These are phyloP conservation scores for Propithecus coquereli DNA, from an alignment of 2,113 vertebrate species.

Conservation along the genomic window DNA sequence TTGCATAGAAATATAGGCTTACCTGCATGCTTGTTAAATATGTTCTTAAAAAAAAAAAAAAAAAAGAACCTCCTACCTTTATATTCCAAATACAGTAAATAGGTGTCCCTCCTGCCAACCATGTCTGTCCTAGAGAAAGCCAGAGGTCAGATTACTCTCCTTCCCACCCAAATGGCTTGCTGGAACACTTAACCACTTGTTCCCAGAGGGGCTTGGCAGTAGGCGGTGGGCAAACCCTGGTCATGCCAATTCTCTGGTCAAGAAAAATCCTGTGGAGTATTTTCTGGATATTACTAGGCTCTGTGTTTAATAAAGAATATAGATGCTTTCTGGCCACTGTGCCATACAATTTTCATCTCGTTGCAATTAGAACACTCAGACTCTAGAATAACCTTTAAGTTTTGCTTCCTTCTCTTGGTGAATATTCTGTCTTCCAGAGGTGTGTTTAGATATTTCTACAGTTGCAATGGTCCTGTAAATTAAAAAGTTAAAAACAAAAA, in stretches of 20 bases:
- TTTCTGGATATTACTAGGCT: not conserved
- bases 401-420: not conserved
- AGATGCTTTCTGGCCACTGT: not conserved
- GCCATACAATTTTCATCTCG: not conserved
- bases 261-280: not conserved
- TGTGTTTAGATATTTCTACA: not conserved
- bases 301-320: constrained; percentile 18
- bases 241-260: not conserved
- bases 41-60: not conserved
- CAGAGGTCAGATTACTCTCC: not conserved
- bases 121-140: not conserved
- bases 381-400: not conserved
- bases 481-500: not conserved
- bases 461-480: not conserved
- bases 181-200: not conserved
- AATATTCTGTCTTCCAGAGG: not conserved
- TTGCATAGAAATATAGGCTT: not conserved
- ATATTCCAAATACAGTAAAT: not conserved
- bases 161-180: not conserved
- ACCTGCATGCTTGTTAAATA: not conserved
- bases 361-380: not conserved
- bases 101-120: not conserved
- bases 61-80: not conserved
- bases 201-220: not conserved
- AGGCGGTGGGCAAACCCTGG: not conserved